These are phyloP conservation scores for Bombus pascuorum DNA, from an alignment of 1,140 invertebrate genomes.

Conservation along the genomic window DNA sequence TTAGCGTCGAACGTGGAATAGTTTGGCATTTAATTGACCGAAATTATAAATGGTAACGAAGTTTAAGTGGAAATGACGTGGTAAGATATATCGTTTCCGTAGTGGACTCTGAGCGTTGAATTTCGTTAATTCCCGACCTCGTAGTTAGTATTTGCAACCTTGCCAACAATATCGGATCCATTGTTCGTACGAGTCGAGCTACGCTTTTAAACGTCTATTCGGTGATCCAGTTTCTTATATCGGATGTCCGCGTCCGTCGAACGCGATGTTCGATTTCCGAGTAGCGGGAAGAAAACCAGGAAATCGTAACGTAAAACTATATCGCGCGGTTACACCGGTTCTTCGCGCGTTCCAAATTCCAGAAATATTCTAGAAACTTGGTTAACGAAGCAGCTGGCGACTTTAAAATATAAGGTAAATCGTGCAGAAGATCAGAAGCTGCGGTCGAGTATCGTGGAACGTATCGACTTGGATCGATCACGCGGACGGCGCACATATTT, in stretches of 20 bases:
- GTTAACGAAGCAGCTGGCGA: neutral
- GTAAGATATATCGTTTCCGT: neutral
- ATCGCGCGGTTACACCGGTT: neutral
- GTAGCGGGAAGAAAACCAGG: neutral
- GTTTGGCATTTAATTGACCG: neutral
- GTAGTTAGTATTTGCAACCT: neutral
- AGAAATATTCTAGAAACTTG: neutral
- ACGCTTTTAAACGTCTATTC: constrained; percentile 6
- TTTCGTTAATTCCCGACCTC: constrained; percentile 22
- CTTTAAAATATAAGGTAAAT: too few relatives aligned
- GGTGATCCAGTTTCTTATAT: constrained; percentile 25
- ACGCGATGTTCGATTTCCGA: constrained; percentile 4
- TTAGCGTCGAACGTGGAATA: rapidly evolving
- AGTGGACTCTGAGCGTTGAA: neutral
- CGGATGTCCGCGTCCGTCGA: neutral
- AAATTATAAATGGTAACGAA: neutral
- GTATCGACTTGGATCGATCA: constrained; percentile 1
- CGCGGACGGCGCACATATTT: neutral
- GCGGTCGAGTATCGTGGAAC: neutral
- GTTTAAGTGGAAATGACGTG: neutral
- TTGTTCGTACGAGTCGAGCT: neutral
- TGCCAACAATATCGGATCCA: constrained; percentile 23
- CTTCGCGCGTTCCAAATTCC: too few relatives aligned
- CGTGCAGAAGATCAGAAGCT: too few relatives aligned
- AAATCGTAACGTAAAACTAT: neutral